Evolutionary conservation across 2,113 vertebrate genomes (phyloP).

Genomic region (Clarias gariepinus): DNA sequence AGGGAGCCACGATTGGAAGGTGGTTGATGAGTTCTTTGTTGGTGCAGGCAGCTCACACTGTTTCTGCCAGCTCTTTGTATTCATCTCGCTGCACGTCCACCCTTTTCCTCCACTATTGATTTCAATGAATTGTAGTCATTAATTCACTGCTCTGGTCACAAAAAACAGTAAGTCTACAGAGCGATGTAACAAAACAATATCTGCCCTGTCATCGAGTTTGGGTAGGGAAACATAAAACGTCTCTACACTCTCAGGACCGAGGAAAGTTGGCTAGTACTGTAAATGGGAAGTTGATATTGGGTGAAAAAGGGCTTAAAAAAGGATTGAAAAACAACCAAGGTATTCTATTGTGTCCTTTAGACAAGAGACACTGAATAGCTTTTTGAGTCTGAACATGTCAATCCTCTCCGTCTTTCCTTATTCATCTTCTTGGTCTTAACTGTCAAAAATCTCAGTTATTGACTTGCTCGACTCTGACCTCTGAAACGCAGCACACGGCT

Average conservation of each 20-base stretch:
- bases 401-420: neutral
- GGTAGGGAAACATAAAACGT: neutral
- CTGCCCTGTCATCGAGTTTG: neutral
- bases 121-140: neutral
- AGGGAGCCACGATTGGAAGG: neutral
- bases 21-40: neutral
- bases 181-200: neutral
- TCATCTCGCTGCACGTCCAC: neutral
- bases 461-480: constrained; percentile 41
- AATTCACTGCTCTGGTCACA: neutral
- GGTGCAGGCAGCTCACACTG: neutral
- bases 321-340: neutral
- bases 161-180: neutral
- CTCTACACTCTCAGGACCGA: neutral
- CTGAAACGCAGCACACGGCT: constrained; percentile 25
- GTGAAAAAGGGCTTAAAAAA: neutral
- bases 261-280: neutral
- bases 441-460: constrained; percentile 32
- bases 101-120: neutral
- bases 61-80: neutral
- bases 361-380: constrained; percentile 3
- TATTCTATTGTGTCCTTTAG: neutral
- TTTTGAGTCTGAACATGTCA: constrained; percentile 34
- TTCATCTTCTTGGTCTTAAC: neutral
- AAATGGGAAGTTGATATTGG: too few species aligned